Evolutionary conservation across 2,113 vertebrate species (phyloP).

Genomic region (Anser cygnoides): DNA sequence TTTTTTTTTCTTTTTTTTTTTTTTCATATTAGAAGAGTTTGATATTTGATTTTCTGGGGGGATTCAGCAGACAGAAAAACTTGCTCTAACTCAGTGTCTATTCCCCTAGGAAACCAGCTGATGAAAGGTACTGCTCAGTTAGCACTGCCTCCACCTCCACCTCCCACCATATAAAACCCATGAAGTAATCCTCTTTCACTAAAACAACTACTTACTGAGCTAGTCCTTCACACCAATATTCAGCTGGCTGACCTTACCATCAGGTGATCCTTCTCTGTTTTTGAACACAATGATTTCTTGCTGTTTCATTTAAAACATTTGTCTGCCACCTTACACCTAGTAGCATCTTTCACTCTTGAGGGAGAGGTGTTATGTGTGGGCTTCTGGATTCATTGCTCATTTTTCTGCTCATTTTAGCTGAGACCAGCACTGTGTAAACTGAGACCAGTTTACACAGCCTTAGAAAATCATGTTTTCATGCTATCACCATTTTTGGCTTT

Average conservation of each 20-base stretch:
- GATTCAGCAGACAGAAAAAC: not conserved
- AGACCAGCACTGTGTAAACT: not conserved
- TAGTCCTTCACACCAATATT: not conserved
- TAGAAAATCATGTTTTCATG: not conserved
- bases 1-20: not conserved
- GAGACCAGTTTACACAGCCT: not conserved
- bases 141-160: not conserved
- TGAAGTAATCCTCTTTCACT: not conserved
- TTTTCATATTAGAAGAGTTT: not conserved
- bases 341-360: not conserved
- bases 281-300: not conserved
- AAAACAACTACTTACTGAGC: not conserved
- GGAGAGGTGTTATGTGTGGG: not conserved
- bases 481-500: not conserved
- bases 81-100: not conserved
- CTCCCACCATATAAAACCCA: fast-evolving
- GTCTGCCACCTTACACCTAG: not conserved
- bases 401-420: not conserved
- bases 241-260: not conserved
- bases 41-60: not conserved
- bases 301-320: not conserved
- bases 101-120: not conserved
- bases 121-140: not conserved
- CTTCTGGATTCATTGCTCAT: not conserved
- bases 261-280: not conserved